Conservation (phyloP, 2,113 vertebrate genomes). For the Xiphias gladius region DNA sequence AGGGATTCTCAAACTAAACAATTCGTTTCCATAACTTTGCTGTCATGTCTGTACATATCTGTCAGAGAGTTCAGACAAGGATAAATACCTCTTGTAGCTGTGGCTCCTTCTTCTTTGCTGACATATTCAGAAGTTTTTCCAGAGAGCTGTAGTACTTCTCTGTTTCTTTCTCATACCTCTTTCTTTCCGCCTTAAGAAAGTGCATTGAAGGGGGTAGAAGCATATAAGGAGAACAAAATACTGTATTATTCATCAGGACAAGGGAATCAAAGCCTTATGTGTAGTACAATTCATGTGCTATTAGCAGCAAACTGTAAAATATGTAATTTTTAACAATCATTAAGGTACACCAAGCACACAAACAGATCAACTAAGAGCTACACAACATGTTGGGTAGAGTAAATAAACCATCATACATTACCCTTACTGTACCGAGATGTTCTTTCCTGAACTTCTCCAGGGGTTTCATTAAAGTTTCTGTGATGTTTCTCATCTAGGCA, state of each 20-base stretch:
- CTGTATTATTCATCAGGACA: neutral
- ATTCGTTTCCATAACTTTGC: constrained; percentile 9
- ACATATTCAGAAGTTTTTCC: constrained; percentile 96
- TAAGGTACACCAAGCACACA: neutral
- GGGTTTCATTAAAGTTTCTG: constrained; percentile 97
- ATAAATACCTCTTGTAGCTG: constrained; percentile 93
- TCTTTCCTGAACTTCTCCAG: constrained; percentile 98
- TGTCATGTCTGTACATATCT: constrained; percentile 9
- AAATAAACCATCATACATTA: constrained; percentile 70
- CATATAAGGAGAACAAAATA: constrained; percentile 8
- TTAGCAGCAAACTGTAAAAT: neutral
- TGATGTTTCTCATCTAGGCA: constrained; percentile 94
- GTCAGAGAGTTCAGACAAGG: constrained; percentile 9
- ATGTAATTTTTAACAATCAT: neutral
- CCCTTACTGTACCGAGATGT: constrained; percentile 95
- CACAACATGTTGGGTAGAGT: constrained; percentile 1
- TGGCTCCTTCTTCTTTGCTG: constrained; percentile 97
- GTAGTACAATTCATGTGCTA: neutral
- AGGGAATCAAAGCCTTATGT: neutral
- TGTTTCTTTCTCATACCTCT: constrained; percentile 98
- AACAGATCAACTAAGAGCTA: neutral
- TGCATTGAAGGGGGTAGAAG: neutral
- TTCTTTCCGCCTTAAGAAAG: constrained; percentile 91
- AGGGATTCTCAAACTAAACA: constrained; percentile 44
- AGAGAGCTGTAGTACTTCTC: constrained; percentile 97